Base-by-base conservation (phyloP, 2,888 invertebrate species). In the Pammene aurita region DNA sequence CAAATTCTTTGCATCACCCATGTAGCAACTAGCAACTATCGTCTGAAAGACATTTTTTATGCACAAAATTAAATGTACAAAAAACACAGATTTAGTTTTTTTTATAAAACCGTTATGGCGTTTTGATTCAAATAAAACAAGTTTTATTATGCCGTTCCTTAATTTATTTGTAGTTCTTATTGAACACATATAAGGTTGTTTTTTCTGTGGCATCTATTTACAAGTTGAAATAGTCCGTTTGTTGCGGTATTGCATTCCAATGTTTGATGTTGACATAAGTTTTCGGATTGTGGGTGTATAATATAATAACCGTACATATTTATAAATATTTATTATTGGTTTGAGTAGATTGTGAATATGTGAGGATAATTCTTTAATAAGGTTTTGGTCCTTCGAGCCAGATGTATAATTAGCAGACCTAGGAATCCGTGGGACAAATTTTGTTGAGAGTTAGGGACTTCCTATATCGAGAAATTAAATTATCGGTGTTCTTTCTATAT, bases 101-200 rank as follows among this genome's bases (percentile, higher is more conserved):
- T 34, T 64, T 44, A 64, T 50, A 65, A 69, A 69, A 69, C 69
- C 69, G 69, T 69, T 69, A 69, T 60, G 48, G 52, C 54, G 44
- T 54, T 63, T 58, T 52, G 68, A 52, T 58, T 64, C 63, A 34
- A 58, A 57, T 50, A 26, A 34, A 57, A 57, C 57, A 35, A 52
- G 14, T 5, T 42, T 57, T 13, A 18, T 9, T 44, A 52, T 52
- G 18, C 14, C 7, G 44, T 64, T 64, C 0, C 0, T 7, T 11
- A 46, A 58, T 46, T 6, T 35, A 1, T 18, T 14, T 9, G 18
- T 58, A 11, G 35, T 1, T 38, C 44, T 42, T 68, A 11, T 13
- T 2, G 0, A 0, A 5, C 13, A 11, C 5, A 0, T 0, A 18
- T 68, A 58, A 44, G 13, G 63, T 57, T 52, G 35, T 0, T 4